Percentiles rank a stretch among this genome's conserved stretches.
Conservation (phyloP, 1,140 invertebrate genomes). For the Brachionus rubens region DNA sequence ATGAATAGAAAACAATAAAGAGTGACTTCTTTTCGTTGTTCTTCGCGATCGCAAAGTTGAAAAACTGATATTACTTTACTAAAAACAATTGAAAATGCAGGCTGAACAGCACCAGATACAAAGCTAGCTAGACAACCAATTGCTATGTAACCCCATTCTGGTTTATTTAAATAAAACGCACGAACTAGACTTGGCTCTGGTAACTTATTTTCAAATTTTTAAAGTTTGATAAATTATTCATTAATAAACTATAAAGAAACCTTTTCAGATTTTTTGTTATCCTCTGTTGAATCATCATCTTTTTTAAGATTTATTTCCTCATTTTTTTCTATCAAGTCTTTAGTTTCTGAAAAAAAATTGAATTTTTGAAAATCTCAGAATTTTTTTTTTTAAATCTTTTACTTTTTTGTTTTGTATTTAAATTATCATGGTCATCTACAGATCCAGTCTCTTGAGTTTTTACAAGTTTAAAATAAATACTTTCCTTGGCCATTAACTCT, state of each 20-base stretch:
- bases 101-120: constrained; percentile 71
- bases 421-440: background rate
- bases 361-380: no score
- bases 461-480: constrained; percentile 41
- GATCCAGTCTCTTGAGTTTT: background rate
- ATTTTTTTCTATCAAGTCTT: no score
- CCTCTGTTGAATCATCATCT: background rate
- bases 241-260: no score
- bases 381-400: background rate
- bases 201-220: background rate
- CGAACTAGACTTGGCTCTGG: constrained; percentile 49
- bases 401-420: background rate
- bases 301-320: background rate
- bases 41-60: constrained; percentile 59
- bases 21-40: constrained; percentile 66
- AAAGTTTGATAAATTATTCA: background rate
- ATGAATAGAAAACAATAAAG: constrained; percentile 69
- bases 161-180: constrained; percentile 70
- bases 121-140: constrained; percentile 70
- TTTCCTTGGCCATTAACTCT: constrained; percentile 41
- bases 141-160: constrained; percentile 73
- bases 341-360: no score
- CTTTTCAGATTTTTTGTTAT: background rate
- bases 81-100: constrained; percentile 77
- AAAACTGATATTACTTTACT: constrained; percentile 59